Percentiles rank a stretch among this genome's conserved stretches.
These are phyloP conservation scores for Alosa alosa DNA, from an alignment of 2,113 vertebrate genomes.

Conservation along the genomic window DNA sequence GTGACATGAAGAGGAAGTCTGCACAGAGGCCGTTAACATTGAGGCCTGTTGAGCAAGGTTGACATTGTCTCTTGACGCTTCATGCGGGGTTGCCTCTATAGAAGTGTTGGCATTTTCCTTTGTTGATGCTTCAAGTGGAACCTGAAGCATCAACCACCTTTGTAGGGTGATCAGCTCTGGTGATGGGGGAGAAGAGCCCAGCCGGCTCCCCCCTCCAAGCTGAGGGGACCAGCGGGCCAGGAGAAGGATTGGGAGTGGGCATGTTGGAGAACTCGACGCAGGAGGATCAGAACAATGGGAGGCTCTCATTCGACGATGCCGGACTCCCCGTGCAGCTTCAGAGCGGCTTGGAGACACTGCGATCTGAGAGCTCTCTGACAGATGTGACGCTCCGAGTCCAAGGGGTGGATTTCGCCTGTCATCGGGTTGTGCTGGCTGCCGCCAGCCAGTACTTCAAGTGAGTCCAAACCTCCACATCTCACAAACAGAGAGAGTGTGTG, in stretches of 20 bases:
- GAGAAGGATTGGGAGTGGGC: constrained; percentile 56
- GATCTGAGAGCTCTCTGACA: constrained; percentile 85
- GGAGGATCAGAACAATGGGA: constrained; percentile 69
- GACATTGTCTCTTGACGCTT: background rate
- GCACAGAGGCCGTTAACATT: constrained; percentile 51
- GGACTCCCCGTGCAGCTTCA: constrained; percentile 86
- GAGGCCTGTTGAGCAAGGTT: constrained; percentile 34
- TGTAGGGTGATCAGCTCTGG: background rate
- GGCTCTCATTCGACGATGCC: constrained; percentile 79
- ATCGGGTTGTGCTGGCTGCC: constrained; percentile 89
- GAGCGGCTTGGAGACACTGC: constrained; percentile 84
- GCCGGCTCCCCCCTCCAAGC: constrained; percentile 63
- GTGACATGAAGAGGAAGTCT: constrained; percentile 66
- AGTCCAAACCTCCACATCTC: background rate
- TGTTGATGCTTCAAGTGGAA: background rate
- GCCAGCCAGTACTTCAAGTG: constrained; percentile 98
- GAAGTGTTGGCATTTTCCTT: background rate
- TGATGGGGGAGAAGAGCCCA: constrained; percentile 77
- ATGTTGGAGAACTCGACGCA: constrained; percentile 65
- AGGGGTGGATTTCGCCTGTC: constrained; percentile 85
- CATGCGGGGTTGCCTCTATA: background rate
- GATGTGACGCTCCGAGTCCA: constrained; percentile 85
- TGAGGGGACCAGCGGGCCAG: constrained; percentile 54
- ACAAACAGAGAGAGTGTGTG: background rate
- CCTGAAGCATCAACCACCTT: background rate